Conservation (phyloP, 2,888 invertebrate genomes). For the Drosophila monieri region DNA sequence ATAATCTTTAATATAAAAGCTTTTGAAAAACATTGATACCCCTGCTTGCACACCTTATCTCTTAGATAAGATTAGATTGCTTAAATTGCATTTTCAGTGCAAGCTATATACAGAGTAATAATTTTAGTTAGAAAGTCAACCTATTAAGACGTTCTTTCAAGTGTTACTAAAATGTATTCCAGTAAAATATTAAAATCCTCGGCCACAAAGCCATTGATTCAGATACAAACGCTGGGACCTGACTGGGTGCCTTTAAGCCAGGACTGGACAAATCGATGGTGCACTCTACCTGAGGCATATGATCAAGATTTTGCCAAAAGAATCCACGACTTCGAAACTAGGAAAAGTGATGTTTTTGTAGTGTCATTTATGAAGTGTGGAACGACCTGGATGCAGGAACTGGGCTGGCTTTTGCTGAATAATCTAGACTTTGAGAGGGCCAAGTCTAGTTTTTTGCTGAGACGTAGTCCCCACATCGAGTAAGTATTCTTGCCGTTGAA, state of each 20-base stretch:
- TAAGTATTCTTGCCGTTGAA: conserved; percentile 22
- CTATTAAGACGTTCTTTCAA: neutral
- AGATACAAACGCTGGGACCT: conserved; percentile 2
- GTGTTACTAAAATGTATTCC: conserved; percentile 12
- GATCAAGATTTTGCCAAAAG: conserved; percentile 1
- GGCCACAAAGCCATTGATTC: neutral
- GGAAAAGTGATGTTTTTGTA: conserved; percentile 59
- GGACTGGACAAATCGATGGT: conserved; percentile 48
- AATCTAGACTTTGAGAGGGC: conserved; percentile 58
- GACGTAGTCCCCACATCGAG: conserved; percentile 49
- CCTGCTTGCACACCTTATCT: too few relatives aligned
- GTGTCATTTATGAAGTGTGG: conserved; percentile 63
- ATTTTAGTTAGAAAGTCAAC: neutral
- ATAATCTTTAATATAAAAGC: too few relatives aligned
- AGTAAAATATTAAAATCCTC: conserved; percentile 14
- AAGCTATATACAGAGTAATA: neutral
- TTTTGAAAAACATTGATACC: too few relatives aligned
- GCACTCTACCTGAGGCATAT: conserved; percentile 33
- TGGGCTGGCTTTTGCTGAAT: conserved; percentile 62
- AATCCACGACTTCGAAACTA: conserved; percentile 53
- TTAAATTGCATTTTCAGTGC: too few relatives aligned
- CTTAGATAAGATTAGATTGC: too few relatives aligned
- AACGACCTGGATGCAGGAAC: conserved; percentile 70
- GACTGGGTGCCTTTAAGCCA: conserved; percentile 41
- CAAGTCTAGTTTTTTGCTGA: conserved; percentile 14